Conservation (phyloP, 2,113 vertebrate species). For the Cranoglanis bouderius region DNA sequence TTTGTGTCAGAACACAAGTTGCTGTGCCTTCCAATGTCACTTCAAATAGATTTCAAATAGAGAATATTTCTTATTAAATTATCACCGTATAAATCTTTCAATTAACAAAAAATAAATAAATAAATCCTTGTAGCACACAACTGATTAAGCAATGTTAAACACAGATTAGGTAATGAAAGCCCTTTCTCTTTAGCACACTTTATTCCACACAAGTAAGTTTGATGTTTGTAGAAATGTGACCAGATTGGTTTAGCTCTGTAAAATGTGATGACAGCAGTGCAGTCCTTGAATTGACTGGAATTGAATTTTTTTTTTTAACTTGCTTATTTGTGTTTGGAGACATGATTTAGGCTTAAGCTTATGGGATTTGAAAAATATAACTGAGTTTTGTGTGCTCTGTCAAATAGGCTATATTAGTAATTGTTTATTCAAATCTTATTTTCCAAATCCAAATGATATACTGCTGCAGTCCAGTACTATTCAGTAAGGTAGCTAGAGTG, state of each 20-base stretch:
- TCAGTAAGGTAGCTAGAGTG: not conserved
- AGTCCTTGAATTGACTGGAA: not conserved
- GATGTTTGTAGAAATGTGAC: not conserved
- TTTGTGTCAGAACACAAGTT: constrained; percentile 16
- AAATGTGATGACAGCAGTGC: not conserved
- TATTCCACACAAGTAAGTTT: not conserved
- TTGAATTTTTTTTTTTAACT: not conserved
- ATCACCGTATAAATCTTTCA: constrained; percentile 38
- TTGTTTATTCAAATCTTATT: not conserved
- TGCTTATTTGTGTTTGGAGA: not conserved
- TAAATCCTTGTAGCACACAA: constrained; percentile 9
- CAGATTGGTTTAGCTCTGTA: not conserved
- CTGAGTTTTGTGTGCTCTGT: not conserved
- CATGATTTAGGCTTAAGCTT: no score
- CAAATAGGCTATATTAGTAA: not conserved
- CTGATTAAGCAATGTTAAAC: constrained; percentile 11
- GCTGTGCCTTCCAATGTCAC: constrained; percentile 29
- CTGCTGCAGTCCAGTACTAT: not conserved
- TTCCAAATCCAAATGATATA: not conserved
- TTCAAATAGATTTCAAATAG: constrained; percentile 26
- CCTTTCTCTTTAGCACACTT: not conserved
- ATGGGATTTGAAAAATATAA: not conserved
- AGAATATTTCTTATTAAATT: constrained; percentile 45
- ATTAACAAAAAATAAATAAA: constrained; percentile 8
- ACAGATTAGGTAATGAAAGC: not conserved